Evolutionary conservation across 2,113 vertebrate genomes (phyloP).

Genomic region (Ctenodactylus gundi): DNA sequence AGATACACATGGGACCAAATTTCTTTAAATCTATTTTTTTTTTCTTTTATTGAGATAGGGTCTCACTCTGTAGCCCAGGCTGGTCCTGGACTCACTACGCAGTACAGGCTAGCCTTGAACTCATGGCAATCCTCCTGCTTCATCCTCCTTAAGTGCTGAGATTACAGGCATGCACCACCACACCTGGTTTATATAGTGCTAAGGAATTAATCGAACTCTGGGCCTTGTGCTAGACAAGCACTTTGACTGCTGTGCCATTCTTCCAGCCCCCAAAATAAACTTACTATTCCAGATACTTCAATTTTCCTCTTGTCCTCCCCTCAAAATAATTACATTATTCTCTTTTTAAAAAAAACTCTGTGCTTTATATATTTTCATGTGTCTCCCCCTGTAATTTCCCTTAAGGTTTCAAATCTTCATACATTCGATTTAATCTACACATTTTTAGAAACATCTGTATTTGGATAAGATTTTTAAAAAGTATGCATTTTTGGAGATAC

Average conservation of each 20-base stretch:
- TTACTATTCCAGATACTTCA: not conserved
- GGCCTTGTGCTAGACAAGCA: too few relatives aligned
- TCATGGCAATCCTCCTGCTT: too few relatives aligned
- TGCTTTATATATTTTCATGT: not conserved
- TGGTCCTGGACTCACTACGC: too few relatives aligned
- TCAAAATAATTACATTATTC: not conserved
- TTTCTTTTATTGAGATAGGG: too few relatives aligned
- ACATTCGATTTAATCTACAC: not conserved
- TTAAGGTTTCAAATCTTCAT: not conserved
- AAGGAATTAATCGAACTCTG: too few relatives aligned
- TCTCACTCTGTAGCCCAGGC: too few relatives aligned
- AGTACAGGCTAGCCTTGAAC: too few relatives aligned
- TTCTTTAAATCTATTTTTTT: conserved; percentile 36
- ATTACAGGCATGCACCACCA: too few relatives aligned
- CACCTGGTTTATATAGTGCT: too few relatives aligned
- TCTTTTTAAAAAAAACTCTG: not conserved
- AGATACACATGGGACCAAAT: not conserved
- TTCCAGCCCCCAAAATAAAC: too few relatives aligned
- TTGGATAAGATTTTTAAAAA: not conserved
- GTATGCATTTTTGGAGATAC: not conserved
- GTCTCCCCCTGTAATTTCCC: not conserved
- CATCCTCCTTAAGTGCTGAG: too few relatives aligned
- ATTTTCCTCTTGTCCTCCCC: not conserved
- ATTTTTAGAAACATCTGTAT: conserved; percentile 6
- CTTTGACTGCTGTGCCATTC: too few relatives aligned